Percentiles rank a stretch among this genome's conserved stretches.
phyloP scores from a whole-genome alignment of 2,797 vertebrate species.

The Gadopsis marmoratus region DNA sequence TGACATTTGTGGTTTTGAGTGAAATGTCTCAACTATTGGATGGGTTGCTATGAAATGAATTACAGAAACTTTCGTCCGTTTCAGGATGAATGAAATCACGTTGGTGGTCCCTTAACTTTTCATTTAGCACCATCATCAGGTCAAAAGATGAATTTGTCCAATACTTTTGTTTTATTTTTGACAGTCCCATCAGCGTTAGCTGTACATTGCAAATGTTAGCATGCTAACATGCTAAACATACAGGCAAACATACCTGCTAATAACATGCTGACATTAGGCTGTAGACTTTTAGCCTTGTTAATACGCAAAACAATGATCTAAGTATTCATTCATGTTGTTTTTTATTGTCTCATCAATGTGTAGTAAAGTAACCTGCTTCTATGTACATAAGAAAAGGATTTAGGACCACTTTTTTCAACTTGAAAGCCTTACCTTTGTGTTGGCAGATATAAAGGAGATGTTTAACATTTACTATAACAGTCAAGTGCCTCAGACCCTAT shows the following conservation, averaged over 20 bases:
- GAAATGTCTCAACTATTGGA: not conserved
- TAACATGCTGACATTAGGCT: not conserved
- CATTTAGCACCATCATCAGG: not conserved
- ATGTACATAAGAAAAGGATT: not conserved
- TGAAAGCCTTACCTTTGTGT: slow-evolving; percentile 10
- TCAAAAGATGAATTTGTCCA: not conserved
- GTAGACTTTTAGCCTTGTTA: not conserved
- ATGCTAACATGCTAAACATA: not conserved
- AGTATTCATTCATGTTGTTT: not conserved
- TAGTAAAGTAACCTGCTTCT: not conserved
- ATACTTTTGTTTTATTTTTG: not conserved
- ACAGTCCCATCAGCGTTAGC: not conserved
- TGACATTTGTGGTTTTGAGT: not conserved
- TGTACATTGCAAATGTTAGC: not conserved
- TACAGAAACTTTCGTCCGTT: too few relatives aligned
- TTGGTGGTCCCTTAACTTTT: not conserved
- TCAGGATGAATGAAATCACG: not conserved
- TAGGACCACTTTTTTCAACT: not conserved
- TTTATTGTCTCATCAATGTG: not conserved
- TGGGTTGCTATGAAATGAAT: not conserved
- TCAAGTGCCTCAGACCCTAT: slow-evolving; percentile 6
- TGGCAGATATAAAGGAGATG: slow-evolving; percentile 32
- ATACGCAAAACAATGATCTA: not conserved
- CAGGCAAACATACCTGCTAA: not conserved
- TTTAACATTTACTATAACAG: slow-evolving; percentile 34